Base-by-base conservation (phyloP, 2,888 invertebrate genomes). In the Mythimna lalbum region DNA sequence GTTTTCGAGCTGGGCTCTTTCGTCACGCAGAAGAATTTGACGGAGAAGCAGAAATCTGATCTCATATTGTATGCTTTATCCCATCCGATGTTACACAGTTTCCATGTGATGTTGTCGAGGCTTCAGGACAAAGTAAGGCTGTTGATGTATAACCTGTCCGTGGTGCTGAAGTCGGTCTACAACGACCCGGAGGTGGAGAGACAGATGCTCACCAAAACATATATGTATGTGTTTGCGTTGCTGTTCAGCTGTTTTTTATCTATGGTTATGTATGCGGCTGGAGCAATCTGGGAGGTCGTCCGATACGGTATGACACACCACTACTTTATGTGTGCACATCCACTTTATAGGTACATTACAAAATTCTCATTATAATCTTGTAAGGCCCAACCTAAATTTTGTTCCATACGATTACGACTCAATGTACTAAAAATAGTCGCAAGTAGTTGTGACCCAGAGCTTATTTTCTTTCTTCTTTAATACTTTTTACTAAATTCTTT, bases 161-260 rank as follows among this genome's bases (percentile, higher is more conserved):
- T 90, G 1, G 67, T 14, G 1, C 67, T 92, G 36, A 93, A 92
- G 67, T 68, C 68, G 4, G 65, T 83, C 0, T 82, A 89, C 71
- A 93, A 91, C 60, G 90, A 93, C 65, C 63, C 69, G 0, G 74
- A 81, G 5, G 84, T 92, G 9, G 93, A 94, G 53, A 73, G 65
- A 60, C 70, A 84, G 14, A 91, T 93, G 91, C 87, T 93, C 6
- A 85, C 68, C 43, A 90, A 82, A 52, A 77, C 86, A 0, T 78
- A 78, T 49, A 43, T 81, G 3, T 91, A 87, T 49, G 71, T 87
- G 0, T 52, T 69, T 0, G 83, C 87, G 0, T 85, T 89, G 43
- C 10, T 86, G 0, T 53, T 67, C 1, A 80, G 60, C 53, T 84
- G 83, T 31, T 0, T n/a, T 1, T 0, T 84, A 39, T 67, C 85